Evolutionary conservation across 53 echinoderm and acorn worm species (phyloP).

Genomic region (Mesocentrotus franciscanus): DNA sequence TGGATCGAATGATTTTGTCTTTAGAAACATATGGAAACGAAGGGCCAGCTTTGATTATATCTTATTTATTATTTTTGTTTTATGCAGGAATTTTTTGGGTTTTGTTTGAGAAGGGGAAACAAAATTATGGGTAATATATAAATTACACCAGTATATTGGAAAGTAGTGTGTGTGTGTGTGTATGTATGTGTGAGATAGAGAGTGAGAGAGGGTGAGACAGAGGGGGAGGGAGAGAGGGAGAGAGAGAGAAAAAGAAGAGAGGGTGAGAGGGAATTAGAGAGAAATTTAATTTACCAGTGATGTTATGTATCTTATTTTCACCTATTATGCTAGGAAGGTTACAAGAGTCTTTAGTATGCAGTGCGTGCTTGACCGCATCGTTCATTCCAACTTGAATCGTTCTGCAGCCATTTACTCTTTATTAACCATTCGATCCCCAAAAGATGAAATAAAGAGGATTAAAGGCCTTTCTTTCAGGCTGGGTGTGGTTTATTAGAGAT

Average conservation of each 20-base stretch:
- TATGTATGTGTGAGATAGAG: not conserved
- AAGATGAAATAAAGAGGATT: slow-evolving; percentile 40
- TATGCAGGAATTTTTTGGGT: too few species aligned
- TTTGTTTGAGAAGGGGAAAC: not conserved
- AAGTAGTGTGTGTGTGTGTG: not conserved
- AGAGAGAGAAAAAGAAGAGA: too few species aligned
- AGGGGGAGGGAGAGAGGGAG: not conserved
- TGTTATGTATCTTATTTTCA: not conserved
- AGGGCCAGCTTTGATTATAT: not conserved
- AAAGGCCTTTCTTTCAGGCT: not conserved
- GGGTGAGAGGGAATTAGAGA: not conserved
- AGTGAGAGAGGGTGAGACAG: not conserved
- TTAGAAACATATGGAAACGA: not conserved
- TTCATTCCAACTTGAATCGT: not conserved
- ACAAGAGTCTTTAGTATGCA: not conserved
- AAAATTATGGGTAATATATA: not conserved
- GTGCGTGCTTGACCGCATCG: not conserved
- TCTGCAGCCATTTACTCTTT: slow-evolving; percentile 1
- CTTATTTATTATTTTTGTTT: not conserved
- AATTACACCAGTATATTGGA: too few species aligned
- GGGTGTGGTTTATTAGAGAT: slow-evolving; percentile 1
- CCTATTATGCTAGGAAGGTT: not conserved
- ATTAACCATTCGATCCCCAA: not conserved
- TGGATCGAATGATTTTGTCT: not conserved
- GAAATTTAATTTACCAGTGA: not conserved